Conservation (phyloP, 2,113 vertebrate species). For the Pao palembangensis region DNA sequence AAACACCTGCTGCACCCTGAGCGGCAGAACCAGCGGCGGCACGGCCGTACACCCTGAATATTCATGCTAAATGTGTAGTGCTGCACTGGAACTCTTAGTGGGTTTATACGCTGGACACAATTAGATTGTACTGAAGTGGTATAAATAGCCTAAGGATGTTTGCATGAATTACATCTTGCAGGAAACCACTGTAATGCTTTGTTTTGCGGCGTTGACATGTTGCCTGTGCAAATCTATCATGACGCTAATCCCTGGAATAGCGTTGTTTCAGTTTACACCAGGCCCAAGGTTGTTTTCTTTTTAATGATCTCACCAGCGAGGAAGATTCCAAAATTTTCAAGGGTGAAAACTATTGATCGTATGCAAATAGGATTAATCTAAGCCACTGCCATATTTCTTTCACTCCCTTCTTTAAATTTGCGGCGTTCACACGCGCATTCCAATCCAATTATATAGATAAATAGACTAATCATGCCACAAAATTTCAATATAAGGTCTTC, state of each 20-base stretch:
- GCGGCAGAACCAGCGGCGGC: constrained; percentile 3
- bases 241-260: constrained; percentile 67
- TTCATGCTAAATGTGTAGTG: constrained; percentile 66
- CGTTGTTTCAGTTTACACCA: constrained; percentile 64
- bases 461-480: constrained; percentile 79
- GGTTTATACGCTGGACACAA: constrained; percentile 74
- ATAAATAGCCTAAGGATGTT: constrained; percentile 73
- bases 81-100: constrained; percentile 67
- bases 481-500: constrained; percentile 77
- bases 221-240: constrained; percentile 63
- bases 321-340: constrained; percentile 66
- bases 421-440: constrained; percentile 54
- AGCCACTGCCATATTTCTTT: constrained; percentile 59
- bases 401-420: constrained; percentile 61
- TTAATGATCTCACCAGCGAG: constrained; percentile 68
- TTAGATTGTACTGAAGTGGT: constrained; percentile 66
- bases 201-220: constrained; percentile 60
- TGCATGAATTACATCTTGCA: constrained; percentile 67
- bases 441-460: constrained; percentile 84
- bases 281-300: constrained; percentile 66
- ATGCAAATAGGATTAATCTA: constrained; percentile 75
- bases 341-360: constrained; percentile 71
- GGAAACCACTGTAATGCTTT: constrained; percentile 69
- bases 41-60: constrained; percentile 49
- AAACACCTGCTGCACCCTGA: constrained; percentile 4